phyloP scores from a whole-genome alignment of 2,797 vertebrate genomes.

The Hemibagrus guttatus region DNA sequence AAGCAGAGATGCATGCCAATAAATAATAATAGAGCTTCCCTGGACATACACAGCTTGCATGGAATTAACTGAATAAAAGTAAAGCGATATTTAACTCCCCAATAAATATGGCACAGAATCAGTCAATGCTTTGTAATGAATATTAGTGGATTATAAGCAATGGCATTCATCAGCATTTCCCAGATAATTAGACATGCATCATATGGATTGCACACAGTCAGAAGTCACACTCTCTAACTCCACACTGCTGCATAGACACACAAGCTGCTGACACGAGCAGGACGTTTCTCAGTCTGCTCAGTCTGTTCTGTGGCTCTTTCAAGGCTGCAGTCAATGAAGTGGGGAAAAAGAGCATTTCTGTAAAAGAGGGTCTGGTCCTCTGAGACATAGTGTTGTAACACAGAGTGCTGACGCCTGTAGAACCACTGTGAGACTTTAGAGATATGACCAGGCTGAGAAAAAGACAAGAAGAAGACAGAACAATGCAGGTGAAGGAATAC shows the following conservation, averaged over 20 bases:
- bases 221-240: conserved; percentile 26
- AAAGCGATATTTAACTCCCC: conserved; percentile 1
- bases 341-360: conserved; percentile 32
- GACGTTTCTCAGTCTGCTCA: conserved; percentile 31
- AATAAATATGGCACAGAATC: conserved; percentile 25
- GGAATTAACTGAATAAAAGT: not conserved
- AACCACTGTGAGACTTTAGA: conserved; percentile 31
- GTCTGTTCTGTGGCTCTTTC: conserved; percentile 32
- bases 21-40: not conserved
- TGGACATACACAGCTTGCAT: conserved; percentile 18
- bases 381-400: conserved; percentile 18
- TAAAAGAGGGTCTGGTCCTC: conserved; percentile 29
- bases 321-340: conserved; percentile 50
- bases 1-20: conserved; percentile 4
- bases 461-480: conserved; percentile 4
- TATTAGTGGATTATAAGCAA: conserved; percentile 21
- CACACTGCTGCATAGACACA: conserved; percentile 24
- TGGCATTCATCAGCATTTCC: conserved; percentile 27
- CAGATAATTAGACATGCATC: conserved; percentile 40
- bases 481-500: conserved; percentile 13
- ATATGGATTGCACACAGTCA: conserved; percentile 32
- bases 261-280: conserved; percentile 35
- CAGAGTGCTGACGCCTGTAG: conserved; percentile 46
- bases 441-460: conserved; percentile 13
- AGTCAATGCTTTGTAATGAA: conserved; percentile 26